These are phyloP conservation scores for Haliclona indistincta DNA, from an alignment of 37 sponge, comb jelly and placozoan species.

Conservation along the genomic window DNA sequence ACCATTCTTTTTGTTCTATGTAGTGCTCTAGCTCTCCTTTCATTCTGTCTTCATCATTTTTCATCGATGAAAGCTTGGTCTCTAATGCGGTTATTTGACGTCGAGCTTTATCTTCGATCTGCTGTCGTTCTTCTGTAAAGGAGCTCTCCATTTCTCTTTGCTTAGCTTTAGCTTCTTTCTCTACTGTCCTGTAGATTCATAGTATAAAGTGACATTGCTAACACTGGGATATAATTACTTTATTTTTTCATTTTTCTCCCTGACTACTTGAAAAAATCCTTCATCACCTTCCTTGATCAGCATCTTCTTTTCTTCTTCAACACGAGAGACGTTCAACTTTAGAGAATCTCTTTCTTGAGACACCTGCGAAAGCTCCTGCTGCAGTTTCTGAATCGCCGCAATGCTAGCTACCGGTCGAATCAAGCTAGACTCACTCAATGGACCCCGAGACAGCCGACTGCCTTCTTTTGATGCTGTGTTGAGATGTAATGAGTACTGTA, in stretches of 20 bases:
- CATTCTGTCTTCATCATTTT: conserved; percentile 27
- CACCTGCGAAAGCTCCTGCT: too few species aligned
- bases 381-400: too few species aligned
- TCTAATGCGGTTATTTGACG: conserved; percentile 5
- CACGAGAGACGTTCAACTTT: conserved; percentile 6
- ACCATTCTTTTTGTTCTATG: conserved; percentile 6
- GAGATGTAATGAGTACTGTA: too few species aligned
- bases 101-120: conserved; percentile 29
- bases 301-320: conserved; percentile 46
- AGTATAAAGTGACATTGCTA: background rate
- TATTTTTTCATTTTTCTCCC: conserved; percentile 18
- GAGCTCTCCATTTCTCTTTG: conserved; percentile 27
- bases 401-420: too few species aligned
- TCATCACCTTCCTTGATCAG: conserved; percentile 52
- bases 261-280: conserved; percentile 14
- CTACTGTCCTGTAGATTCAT: conserved; percentile 11
- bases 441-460: too few species aligned
- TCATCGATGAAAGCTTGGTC: background rate
- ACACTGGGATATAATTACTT: conserved; percentile 18
- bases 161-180: background rate
- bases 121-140: conserved; percentile 9
- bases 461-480: too few species aligned
- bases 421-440: too few species aligned
- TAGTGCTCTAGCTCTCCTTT: background rate
- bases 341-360: background rate